Evolutionary conservation across 2,113 vertebrate genomes (phyloP).

Genomic region (Bettongia penicillata): DNA sequence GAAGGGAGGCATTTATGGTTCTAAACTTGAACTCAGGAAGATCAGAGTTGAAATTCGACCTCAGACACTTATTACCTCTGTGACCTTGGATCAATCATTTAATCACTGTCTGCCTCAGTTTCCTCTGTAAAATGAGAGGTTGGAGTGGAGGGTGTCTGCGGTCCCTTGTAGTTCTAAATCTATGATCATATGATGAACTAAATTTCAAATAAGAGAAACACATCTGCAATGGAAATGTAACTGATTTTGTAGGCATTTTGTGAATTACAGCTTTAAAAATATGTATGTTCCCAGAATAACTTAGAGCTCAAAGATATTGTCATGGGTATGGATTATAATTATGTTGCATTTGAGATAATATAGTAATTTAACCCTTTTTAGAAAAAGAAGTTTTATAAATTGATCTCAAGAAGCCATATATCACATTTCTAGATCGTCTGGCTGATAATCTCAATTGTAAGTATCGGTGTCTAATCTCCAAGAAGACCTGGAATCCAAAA

Average conservation of each 20-base stretch:
- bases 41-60: background rate
- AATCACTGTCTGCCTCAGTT: background rate
- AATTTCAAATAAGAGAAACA: background rate
- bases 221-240: background rate
- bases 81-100: background rate
- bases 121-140: background rate
- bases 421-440: background rate
- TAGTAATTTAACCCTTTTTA: background rate
- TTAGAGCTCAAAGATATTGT: background rate
- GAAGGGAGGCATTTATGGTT: background rate
- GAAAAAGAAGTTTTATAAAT: background rate
- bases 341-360: background rate
- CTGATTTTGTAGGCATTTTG: background rate
- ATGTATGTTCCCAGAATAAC: background rate
- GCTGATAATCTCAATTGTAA: background rate
- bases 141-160: background rate
- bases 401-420: background rate
- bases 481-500: background rate
- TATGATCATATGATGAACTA: background rate
- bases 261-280: background rate
- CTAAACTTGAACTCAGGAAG: background rate
- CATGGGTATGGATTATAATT: background rate
- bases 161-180: background rate
- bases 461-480: background rate
- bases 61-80: background rate